Evolutionary conservation across 2,113 vertebrate species (phyloP).

Genomic region (Varanus salvator): DNA sequence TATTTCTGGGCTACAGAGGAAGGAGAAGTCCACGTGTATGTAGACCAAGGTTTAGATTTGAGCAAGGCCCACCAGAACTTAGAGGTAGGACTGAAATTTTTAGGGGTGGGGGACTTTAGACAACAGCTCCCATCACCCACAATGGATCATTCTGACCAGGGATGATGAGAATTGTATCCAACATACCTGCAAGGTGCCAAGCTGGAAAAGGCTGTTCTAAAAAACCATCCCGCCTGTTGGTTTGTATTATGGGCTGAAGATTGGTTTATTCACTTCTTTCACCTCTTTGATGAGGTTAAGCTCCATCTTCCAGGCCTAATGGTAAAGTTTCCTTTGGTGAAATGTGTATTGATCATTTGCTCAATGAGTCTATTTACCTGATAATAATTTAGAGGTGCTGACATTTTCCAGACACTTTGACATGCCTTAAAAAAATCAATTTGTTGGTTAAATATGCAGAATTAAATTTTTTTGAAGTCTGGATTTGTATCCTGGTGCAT

Average conservation of each 20-base stretch:
- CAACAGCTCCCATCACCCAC: no score
- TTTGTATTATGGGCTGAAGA: neutral
- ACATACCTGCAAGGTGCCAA: no score
- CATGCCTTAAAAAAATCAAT: slow-evolving; percentile 18
- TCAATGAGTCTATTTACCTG: slow-evolving; percentile 22
- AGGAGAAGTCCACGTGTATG: no score
- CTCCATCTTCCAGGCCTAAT: neutral
- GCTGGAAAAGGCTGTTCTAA: neutral
- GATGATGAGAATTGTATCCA: neutral
- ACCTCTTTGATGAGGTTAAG: neutral
- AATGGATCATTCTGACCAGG: no score
- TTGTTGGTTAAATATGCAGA: neutral
- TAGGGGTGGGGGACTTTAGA: neutral
- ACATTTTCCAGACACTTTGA: neutral
- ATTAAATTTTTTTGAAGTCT: neutral
- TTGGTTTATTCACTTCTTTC: neutral
- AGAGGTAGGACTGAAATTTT: no score
- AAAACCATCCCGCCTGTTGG: neutral
- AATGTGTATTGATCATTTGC: slow-evolving; percentile 1
- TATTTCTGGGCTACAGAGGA: neutral
- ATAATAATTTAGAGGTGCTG: slow-evolving; percentile 26
- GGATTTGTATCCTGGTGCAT: neutral
- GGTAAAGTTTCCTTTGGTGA: neutral
- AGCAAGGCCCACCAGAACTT: no score
- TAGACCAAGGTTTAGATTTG: no score